A percentile compares a stretch with the other conserved stretches of the same genome.
Conservation (phyloP, 2,888 invertebrate genomes). For the Salticus scenicus region DNA sequence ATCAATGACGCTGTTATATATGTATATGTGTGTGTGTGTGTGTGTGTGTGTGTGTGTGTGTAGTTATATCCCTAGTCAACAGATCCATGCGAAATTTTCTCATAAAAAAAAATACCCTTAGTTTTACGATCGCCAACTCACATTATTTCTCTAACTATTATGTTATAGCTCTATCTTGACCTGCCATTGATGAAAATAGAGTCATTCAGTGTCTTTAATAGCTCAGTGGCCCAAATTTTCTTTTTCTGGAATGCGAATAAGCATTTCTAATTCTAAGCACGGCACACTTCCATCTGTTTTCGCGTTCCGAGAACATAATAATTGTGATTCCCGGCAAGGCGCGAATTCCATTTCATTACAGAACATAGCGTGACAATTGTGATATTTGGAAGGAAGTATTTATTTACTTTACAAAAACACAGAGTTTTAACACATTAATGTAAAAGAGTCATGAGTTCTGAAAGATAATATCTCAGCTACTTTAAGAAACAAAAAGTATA, state of each 20-base stretch:
- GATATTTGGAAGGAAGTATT: too few relatives aligned
- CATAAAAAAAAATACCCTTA: background rate
- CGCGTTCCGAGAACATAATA: background rate
- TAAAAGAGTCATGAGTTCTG: too few relatives aligned
- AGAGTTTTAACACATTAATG: too few relatives aligned
- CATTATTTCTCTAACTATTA: background rate
- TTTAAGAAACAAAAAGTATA: too few relatives aligned
- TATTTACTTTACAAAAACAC: too few relatives aligned
- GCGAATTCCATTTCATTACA: constrained; percentile 42
- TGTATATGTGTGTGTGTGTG: background rate
- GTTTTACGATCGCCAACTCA: background rate
- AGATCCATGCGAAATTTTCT: background rate
- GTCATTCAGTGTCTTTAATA: background rate
- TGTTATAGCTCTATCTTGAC: background rate
- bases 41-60: background rate
- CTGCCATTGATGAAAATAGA: background rate
- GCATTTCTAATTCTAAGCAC: background rate
- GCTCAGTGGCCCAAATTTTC: background rate
- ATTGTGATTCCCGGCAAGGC: constrained; percentile 14
- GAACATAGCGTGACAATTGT: too few relatives aligned
- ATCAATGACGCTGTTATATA: too few relatives aligned
- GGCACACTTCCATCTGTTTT: background rate
- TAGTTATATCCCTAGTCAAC: background rate
- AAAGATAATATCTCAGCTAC: too few relatives aligned
- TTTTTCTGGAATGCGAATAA: background rate